Conservation (phyloP, 2,888 invertebrate species). For the Agrochola macilenta region DNA sequence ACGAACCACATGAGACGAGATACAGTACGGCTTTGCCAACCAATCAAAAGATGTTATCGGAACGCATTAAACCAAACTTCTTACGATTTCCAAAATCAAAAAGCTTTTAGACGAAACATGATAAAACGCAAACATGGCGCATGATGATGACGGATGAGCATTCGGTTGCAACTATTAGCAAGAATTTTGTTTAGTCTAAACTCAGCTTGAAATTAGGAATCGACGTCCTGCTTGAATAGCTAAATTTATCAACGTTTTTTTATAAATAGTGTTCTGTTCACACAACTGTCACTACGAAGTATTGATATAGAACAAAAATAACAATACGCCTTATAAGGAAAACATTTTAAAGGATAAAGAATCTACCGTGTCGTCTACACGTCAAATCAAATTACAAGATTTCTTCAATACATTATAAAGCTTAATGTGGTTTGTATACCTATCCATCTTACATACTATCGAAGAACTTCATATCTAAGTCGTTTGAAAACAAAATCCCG, state of each 20-base stretch:
- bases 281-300: slow-evolving; percentile 4
- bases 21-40: slow-evolving; percentile 38
- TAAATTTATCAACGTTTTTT: slow-evolving; percentile 1
- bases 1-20: slow-evolving; percentile 49
- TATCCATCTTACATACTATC: background rate
- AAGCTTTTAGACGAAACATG: slow-evolving; percentile 2
- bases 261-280: background rate
- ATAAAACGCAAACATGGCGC: background rate
- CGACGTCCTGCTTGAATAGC: slow-evolving; percentile 4
- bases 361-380: slow-evolving; percentile 7
- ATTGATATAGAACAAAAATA: background rate
- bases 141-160: too few species aligned
- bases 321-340: background rate
- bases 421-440: background rate
- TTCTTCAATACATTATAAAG: background rate
- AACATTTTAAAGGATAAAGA: background rate
- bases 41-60: background rate
- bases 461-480: too few species aligned
- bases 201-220: background rate
- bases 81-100: background rate
- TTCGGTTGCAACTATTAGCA: slow-evolving; percentile 1
- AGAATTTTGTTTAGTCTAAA: slow-evolving; percentile 7
- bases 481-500: too few species aligned
- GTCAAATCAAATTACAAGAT: background rate
- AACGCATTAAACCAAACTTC: slow-evolving; percentile 23